These are phyloP conservation scores for Octodon degus DNA, from an alignment of 2,113 vertebrate genomes.

Conservation along the genomic window DNA sequence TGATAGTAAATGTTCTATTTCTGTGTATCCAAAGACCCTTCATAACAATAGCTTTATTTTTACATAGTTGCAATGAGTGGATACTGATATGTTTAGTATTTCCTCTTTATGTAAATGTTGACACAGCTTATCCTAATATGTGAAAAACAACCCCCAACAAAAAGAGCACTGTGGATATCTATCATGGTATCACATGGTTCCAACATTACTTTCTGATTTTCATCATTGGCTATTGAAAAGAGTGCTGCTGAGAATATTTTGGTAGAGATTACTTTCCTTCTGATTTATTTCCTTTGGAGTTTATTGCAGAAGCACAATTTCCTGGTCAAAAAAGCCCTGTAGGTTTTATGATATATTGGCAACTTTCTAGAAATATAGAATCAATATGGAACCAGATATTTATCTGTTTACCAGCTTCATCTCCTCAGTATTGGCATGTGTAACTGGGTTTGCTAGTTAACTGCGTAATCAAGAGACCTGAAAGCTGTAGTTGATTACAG, in stretches of 20 bases:
- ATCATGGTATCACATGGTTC: not conserved
- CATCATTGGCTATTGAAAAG: conserved; percentile 22
- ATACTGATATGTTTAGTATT: not conserved
- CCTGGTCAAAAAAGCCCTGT: conserved; percentile 2
- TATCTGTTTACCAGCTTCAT: not conserved
- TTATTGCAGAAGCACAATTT: conserved; percentile 53
- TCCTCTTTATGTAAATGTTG: conserved; percentile 5
- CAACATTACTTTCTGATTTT: conserved; percentile 34
- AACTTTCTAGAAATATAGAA: conserved; percentile 1
- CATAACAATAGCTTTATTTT: conserved; percentile 25
- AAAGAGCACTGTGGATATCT: not conserved
- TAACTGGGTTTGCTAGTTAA: conserved; percentile 17
- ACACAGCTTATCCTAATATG: not conserved
- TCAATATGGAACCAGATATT: not conserved
- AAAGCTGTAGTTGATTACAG: not conserved
- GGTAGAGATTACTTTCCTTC: conserved; percentile 33
- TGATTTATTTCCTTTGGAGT: not conserved
- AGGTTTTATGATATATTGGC: not conserved
- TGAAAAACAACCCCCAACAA: not conserved
- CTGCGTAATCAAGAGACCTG: not conserved
- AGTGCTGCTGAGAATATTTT: conserved; percentile 33
- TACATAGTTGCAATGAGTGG: not conserved
- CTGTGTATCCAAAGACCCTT: not conserved
- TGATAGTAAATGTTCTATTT: not conserved
- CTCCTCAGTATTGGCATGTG: not conserved